Percentiles rank a stretch among this genome's conserved stretches.
Evolutionary conservation across 2,797 vertebrate genomes (phyloP).

Genomic region (Scolopax bukidnonensis): DNA sequence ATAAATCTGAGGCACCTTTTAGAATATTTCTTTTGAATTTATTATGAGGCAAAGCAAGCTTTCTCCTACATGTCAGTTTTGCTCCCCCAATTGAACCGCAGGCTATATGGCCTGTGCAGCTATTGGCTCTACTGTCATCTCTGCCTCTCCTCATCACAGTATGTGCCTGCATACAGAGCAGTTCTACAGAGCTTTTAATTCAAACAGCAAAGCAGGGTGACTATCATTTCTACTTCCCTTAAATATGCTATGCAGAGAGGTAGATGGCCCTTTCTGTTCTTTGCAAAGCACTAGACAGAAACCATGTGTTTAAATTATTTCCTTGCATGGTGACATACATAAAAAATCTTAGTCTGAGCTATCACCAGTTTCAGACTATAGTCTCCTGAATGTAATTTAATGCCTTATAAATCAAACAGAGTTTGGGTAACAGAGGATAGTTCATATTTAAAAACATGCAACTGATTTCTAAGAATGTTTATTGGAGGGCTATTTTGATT

Average conservation of each 20-base stretch:
- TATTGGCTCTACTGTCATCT: not conserved
- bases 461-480: not conserved
- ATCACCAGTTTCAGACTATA: not conserved
- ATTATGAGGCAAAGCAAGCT: not conserved
- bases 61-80: not conserved
- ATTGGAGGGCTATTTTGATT: not conserved
- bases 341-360: not conserved
- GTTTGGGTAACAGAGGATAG: not conserved
- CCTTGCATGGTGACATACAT: rapidly evolving
- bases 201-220: not conserved
- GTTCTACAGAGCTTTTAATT: not conserved
- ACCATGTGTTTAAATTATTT: not conserved
- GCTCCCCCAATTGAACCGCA: not conserved
- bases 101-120: not conserved
- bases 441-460: not conserved
- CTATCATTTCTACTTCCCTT: not conserved
- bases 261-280: not conserved
- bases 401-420: not conserved
- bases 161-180: not conserved
- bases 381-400: not conserved
- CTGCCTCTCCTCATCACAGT: too few species aligned
- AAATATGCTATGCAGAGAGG: not conserved
- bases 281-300: not conserved
- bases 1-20: not conserved
- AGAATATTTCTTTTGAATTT: not conserved